phyloP scores from a whole-genome alignment of 2,113 vertebrate species.

The Rhabdomys dilectus region DNA sequence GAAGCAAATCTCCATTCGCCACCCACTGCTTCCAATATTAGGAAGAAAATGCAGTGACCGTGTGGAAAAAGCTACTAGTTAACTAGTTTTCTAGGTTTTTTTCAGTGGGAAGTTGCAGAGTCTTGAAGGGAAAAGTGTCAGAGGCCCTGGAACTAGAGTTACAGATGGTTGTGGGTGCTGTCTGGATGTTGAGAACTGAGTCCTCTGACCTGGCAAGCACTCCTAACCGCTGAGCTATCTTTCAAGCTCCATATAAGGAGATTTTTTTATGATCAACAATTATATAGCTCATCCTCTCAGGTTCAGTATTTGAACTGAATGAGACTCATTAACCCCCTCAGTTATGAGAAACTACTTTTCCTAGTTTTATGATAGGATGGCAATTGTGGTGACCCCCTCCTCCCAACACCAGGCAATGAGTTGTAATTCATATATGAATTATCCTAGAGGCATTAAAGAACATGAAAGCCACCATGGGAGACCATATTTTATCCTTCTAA shows the following conservation, averaged over 20 bases:
- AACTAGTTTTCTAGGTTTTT: not conserved
- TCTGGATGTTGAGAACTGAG: not conserved
- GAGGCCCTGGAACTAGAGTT: not conserved
- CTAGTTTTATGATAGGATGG: not conserved
- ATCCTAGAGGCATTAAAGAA: not conserved
- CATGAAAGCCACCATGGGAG: not conserved
- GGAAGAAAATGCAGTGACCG: not conserved
- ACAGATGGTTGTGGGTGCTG: not conserved
- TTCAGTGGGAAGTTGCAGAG: not conserved
- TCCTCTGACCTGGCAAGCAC: not conserved
- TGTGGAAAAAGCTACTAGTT: slow-evolving; percentile 2
- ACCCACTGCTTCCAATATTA: not conserved
- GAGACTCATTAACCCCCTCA: not conserved
- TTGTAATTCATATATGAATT: slow-evolving; percentile 26
- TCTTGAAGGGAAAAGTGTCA: not conserved
- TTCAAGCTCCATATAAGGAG: not conserved
- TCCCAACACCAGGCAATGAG: not conserved
- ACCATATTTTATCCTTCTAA: not conserved
- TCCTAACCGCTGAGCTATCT: not conserved
- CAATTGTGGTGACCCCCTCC: not conserved
- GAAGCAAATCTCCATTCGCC: not conserved
- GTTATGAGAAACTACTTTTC: slow-evolving; percentile 13
- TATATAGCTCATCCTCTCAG: not conserved
- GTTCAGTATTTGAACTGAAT: not conserved
- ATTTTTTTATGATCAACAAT: not conserved